Percentiles rank a stretch among this genome's conserved stretches.
phyloP scores from a whole-genome alignment of 92 coral and sea anemone species.

The Actinostola sp. region DNA sequence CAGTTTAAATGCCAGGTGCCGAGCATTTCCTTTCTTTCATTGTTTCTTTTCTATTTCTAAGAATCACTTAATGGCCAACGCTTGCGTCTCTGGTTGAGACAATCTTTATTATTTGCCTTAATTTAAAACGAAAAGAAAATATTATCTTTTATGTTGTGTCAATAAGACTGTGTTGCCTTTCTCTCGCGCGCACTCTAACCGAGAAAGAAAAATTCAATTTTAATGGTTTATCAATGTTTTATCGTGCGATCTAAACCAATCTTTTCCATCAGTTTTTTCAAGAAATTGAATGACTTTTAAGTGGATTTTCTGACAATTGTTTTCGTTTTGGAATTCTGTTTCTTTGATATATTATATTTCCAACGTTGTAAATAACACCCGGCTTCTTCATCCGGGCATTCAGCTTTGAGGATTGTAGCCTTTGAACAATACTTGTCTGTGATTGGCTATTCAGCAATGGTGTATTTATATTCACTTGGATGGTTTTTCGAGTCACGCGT shows the following conservation, averaged over 20 bases:
- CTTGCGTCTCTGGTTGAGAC: background rate
- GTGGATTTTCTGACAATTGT: background rate
- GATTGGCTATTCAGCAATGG: conserved; percentile 26
- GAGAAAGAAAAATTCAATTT: conserved; percentile 1
- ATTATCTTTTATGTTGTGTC: conserved; percentile 2
- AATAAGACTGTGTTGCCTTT: background rate
- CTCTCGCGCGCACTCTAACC: background rate
- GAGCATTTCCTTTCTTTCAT: too few relatives aligned
- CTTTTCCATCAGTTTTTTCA: conserved; percentile 6
- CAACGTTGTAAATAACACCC: conserved; percentile 15
- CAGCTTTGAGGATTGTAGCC: background rate
- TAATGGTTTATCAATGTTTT: background rate
- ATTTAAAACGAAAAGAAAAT: conserved; percentile 17
- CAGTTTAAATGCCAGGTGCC: too few relatives aligned
- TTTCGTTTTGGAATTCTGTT: background rate
- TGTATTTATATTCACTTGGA: conserved; percentile 29
- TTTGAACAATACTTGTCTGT: background rate
- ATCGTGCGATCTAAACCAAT: background rate
- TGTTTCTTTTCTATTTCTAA: too few relatives aligned
- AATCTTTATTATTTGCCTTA: background rate
- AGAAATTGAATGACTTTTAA: background rate
- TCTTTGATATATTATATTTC: too few relatives aligned
- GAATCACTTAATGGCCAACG: too few relatives aligned
- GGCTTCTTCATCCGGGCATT: conserved; percentile 33
- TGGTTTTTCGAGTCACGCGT: conserved; percentile 30